Base-by-base conservation (phyloP, 2,888 invertebrate species). In the Apotomis betuletana region DNA sequence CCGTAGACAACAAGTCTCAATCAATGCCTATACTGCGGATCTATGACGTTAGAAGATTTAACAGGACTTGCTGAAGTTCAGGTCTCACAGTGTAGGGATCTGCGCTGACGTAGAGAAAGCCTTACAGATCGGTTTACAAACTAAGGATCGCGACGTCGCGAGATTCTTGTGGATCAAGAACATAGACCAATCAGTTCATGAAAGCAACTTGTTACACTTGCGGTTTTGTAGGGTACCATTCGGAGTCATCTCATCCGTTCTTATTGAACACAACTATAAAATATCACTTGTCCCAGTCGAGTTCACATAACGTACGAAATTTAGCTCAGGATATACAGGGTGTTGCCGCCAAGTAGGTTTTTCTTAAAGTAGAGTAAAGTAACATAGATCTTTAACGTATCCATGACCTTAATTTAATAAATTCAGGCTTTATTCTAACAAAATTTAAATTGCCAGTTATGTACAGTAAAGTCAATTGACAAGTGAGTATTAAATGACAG, bases 51-150 rank as follows among this genome's bases (percentile, higher is more conserved):
- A 52, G 79, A 80, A 69, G 78, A 81, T 36, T 60, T 80, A 0
- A 77, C 76, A 9, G 78, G 72, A 10, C 51, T 80, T 80, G 0
- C 46, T 77, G 75, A 74, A 57, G 63, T 81, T 80, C 61, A 71
- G 80, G 67, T n/a, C 49, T 10, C 55, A 78, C 15, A 36, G 36
- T 3, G 73, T 79, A 41, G 79, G 76, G 0, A 71, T 79, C 3
- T 54, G 64, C 36, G 79, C 79, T 10, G 80, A 80, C 59, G 76
- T 81, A 0, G 79, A 81, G 52, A 79, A 78, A 54, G 79, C 77
- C 0, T 55, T 51, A 57, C 75, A 58, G 77, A 79, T 54, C 0
- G 54, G 13, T 1, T 6, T 54, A 0, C 13, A 54, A 3, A 13
- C n/a, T 12, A 57, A 36, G 12, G 57, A 57, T 10, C 57, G 57